Conservation (phyloP, 1,140 invertebrate species). For the Reticulitermes speratus region DNA sequence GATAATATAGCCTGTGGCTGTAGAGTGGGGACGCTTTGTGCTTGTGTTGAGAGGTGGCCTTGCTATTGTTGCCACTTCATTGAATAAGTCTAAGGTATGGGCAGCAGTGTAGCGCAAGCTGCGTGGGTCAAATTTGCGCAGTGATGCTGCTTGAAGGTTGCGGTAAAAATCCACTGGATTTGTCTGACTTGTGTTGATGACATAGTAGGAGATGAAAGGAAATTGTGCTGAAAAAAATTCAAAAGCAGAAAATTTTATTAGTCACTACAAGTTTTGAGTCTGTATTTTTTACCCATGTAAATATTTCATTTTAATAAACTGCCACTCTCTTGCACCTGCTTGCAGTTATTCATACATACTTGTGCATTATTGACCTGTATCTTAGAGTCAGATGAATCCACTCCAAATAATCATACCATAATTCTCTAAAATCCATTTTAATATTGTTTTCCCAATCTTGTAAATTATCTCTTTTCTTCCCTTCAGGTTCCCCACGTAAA, state of each 20-base stretch:
- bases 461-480: no score
- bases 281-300: background rate
- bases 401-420: no score
- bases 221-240: slow-evolving; percentile 70
- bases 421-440: no score
- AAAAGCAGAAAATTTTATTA: background rate
- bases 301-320: no score
- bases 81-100: slow-evolving; percentile 82
- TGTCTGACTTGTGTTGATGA: slow-evolving; percentile 81
- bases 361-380: no score
- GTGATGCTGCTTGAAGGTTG: slow-evolving; percentile 72
- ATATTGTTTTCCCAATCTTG: no score
- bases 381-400: no score
- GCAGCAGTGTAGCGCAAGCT: slow-evolving; percentile 76
- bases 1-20: slow-evolving; percentile 84
- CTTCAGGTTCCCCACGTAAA: no score
- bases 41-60: slow-evolving; percentile 71
- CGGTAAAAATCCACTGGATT: slow-evolving; percentile 83
- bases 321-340: no score
- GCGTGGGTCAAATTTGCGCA: slow-evolving; percentile 80
- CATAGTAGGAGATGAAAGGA: slow-evolving; percentile 86
- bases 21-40: slow-evolving; percentile 70
- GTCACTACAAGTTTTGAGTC: background rate
- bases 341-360: no score
- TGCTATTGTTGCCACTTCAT: slow-evolving; percentile 86